These are phyloP conservation scores for Gracilinanus agilis DNA, from an alignment of 2,113 vertebrate genomes.

Conservation along the genomic window DNA sequence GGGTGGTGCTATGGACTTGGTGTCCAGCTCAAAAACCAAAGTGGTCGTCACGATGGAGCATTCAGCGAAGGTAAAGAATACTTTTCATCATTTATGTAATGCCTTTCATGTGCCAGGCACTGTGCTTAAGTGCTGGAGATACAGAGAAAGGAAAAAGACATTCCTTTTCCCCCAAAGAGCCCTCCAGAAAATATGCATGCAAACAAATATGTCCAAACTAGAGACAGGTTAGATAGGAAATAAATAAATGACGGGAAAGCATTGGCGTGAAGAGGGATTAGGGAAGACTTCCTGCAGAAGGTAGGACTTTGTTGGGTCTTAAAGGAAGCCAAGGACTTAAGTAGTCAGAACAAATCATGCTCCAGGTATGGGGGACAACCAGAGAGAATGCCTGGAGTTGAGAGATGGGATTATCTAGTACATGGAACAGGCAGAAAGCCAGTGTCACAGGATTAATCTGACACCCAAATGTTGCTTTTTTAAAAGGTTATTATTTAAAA, in stretches of 20 bases:
- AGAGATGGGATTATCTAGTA: neutral
- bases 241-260: neutral
- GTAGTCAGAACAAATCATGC: too few relatives aligned
- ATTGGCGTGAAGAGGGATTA: neutral
- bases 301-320: neutral
- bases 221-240: neutral
- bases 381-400: neutral
- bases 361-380: neutral
- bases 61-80: conserved; percentile 92
- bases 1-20: conserved; percentile 99
- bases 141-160: neutral
- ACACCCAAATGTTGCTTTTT: neutral
- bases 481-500: neutral
- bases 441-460: neutral
- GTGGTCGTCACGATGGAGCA: conserved; percentile 99
- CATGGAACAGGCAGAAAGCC: neutral
- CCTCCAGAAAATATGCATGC: neutral
- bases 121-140: neutral
- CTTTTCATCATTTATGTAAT: neutral
- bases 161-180: neutral
- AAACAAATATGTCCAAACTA: neutral
- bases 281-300: neutral
- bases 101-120: neutral
- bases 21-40: conserved; percentile 95
- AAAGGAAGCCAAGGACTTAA: neutral